These are phyloP conservation scores for Sebastes kiyomatsui DNA, from an alignment of 2,797 vertebrate genomes.

Conservation along the genomic window DNA sequence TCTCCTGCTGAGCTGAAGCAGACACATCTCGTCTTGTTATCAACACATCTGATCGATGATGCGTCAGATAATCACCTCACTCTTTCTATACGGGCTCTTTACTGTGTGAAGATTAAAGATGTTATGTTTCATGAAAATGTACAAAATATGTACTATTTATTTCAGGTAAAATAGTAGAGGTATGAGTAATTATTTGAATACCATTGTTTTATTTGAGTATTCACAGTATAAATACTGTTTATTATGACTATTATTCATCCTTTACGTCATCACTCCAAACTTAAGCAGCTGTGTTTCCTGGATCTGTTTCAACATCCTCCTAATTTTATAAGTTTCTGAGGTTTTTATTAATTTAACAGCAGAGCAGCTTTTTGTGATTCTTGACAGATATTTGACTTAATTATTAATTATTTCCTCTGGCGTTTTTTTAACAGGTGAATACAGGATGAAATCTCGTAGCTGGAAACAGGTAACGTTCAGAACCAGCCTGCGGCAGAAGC, in stretches of 20 bases:
- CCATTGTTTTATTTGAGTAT: neutral
- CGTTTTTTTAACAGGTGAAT: neutral
- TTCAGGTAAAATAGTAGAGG: too few relatives aligned
- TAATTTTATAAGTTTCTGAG: neutral
- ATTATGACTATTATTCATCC: neutral
- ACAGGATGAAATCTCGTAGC: neutral
- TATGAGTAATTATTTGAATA: too few relatives aligned
- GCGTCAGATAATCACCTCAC: neutral
- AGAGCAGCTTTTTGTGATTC: neutral
- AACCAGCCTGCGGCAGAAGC: neutral
- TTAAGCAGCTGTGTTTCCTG: neutral
- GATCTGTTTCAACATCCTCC: neutral
- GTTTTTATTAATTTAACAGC: neutral
- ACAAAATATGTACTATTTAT: neutral
- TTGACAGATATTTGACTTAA: neutral
- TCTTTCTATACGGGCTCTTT: neutral
- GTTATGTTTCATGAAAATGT: neutral
- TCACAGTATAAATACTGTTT: neutral
- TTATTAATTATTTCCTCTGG: neutral
- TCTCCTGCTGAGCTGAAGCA: neutral
- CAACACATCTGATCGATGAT: neutral
- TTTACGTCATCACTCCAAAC: neutral
- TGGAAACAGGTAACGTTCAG: neutral
- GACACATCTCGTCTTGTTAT: neutral
- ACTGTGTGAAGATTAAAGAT: neutral